These are phyloP conservation scores for Shargacucullia verbasci DNA, from an alignment of 2,888 invertebrate species.

Conservation along the genomic window DNA sequence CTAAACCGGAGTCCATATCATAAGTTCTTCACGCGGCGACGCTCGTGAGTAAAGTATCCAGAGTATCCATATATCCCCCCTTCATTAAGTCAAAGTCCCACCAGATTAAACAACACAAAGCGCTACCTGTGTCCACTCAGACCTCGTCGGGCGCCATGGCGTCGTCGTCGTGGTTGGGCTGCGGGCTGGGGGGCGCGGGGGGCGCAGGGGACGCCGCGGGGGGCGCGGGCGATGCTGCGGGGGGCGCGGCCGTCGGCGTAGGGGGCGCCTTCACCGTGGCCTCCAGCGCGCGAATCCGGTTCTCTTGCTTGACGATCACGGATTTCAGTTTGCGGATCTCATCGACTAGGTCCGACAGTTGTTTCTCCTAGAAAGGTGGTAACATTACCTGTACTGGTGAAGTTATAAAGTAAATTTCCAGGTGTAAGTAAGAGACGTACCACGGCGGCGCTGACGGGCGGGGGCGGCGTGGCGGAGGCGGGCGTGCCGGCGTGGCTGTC, in stretches of 20 bases:
- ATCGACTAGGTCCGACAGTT: constrained; percentile 95
- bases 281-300: constrained; percentile 94
- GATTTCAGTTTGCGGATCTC: constrained; percentile 97
- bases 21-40: no score
- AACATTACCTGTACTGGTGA: no score
- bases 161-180: constrained; percentile 75
- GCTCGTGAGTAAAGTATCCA: no score
- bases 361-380: constrained; percentile 90
- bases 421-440: constrained; percentile 4
- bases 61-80: neutral
- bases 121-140: constrained; percentile 61
- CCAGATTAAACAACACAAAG: constrained; percentile 50
- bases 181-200: constrained; percentile 68
- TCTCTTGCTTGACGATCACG: constrained; percentile 98
- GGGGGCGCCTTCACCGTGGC: constrained; percentile 80
- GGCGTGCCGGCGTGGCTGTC: constrained; percentile 68
- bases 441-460: constrained; percentile 75
- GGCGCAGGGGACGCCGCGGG: constrained; percentile 61
- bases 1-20: no score
- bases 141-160: constrained; percentile 90
- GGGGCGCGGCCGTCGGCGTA: constrained; percentile 67
- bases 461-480: constrained; percentile 74
- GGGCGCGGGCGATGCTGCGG: constrained; percentile 48
- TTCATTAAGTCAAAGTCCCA: neutral
- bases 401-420: no score